Base-by-base conservation (phyloP, 1,140 invertebrate species). In the Hylyphantes graminicola region DNA sequence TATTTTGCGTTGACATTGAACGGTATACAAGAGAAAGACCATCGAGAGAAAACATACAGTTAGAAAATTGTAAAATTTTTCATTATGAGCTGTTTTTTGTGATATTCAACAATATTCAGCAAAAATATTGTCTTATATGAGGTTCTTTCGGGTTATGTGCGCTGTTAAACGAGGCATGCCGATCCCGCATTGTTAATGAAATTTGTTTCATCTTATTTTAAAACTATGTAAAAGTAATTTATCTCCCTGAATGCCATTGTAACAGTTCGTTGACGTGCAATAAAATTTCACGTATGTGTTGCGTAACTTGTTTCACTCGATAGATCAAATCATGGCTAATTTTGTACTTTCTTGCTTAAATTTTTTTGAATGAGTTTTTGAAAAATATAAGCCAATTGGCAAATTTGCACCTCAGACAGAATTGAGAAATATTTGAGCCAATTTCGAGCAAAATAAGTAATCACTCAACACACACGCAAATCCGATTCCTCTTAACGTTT, bases 221-320 rank as follows among this genome's bases (percentile, higher is more conserved):
- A 82, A 51, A 64, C 80, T 72, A 83, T 70, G 80, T 83, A 83
- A 70, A 75, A 54, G 48, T 64, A 53, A 35, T 63, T 13, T 54
- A 75, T 64, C 67, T 83, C 80, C 80, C 80, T 83, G 80, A 83
- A 83, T 83, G 67, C 67, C 70, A 73, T 17, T 55, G 35, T 35
- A 35, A 50, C n/a, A 53, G 70, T 83, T 83, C 72, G 80, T 75
- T 75, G 80, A 83, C 50, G 68, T 54, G 59, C 53, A 55, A 53
- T 63, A 68, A 68, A 78, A 53, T 78, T 51, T 54, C n/a, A 55
- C 17, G 63, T 63, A 76, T 76, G 51, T 54, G 59, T 12, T 78
- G 59, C n/a, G 67, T 67, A 54, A 51, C 68, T 15, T 11, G 35
- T 53, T 53, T 13, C 64, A 65, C 59, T 17, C 15, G 15, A 65